phyloP scores from a whole-genome alignment of 2,113 vertebrate species.

The Tachysurus fulvidraco region DNA sequence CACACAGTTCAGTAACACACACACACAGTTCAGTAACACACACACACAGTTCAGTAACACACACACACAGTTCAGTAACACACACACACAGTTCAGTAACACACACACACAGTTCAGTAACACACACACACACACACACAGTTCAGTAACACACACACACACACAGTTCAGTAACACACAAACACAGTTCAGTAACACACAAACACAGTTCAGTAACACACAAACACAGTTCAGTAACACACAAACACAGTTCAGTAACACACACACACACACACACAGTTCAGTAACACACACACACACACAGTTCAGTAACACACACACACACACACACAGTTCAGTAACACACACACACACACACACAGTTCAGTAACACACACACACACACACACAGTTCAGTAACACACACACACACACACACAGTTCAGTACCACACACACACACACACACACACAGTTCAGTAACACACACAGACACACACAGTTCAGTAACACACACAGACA shows the following conservation, averaged over 20 bases:
- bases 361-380: constrained; percentile 1
- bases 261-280: background rate
- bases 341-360: too few species aligned
- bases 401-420: background rate
- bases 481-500: constrained; percentile 14
- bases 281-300: background rate
- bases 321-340: too few species aligned
- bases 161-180: background rate
- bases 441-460: too few species aligned
- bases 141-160: constrained; percentile 13
- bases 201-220: too few species aligned
- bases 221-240: background rate
- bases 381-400: background rate
- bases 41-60: background rate
- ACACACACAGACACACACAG: background rate
- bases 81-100: background rate
- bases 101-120: background rate
- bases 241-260: constrained; percentile 24
- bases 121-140: constrained; percentile 21
- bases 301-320: constrained; percentile 23
- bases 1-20: constrained; percentile 31
- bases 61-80: constrained; percentile 6
- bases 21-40: background rate
- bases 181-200: constrained; percentile 14
- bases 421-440: constrained; percentile 19